Evolutionary conservation across 2,113 vertebrate genomes (phyloP).

Genomic region (Microcebus lehilahytsara): DNA sequence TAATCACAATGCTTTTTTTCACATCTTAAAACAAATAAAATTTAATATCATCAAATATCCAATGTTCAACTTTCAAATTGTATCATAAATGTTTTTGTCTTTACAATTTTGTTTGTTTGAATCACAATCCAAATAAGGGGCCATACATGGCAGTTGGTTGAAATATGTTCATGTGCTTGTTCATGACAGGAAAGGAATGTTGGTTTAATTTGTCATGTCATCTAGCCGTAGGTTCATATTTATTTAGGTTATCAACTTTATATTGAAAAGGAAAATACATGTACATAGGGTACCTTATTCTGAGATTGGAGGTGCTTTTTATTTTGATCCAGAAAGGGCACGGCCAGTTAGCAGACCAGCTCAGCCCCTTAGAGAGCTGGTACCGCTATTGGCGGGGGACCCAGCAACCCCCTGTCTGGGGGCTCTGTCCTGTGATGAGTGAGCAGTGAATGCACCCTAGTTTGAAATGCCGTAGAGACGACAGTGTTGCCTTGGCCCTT

Average conservation of each 20-base stretch:
- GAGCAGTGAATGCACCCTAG: neutral
- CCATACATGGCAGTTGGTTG: neutral
- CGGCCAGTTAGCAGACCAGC: too few relatives aligned
- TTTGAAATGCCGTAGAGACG: neutral
- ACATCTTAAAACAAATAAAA: neutral
- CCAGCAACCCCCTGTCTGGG: neutral
- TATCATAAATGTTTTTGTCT: neutral
- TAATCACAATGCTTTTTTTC: neutral
- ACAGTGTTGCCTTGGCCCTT: neutral
- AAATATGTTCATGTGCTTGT: rapidly evolving
- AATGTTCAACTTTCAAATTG: neutral
- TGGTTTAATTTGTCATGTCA: rapidly evolving
- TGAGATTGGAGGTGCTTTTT: neutral
- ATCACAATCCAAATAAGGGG: neutral
- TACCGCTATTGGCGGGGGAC: neutral
- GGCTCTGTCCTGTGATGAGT: rapidly evolving
- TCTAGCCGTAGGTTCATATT: neutral
- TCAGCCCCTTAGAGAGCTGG: too few relatives aligned
- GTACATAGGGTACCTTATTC: rapidly evolving
- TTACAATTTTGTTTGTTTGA: neutral
- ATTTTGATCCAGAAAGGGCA: neutral
- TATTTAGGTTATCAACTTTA: neutral
- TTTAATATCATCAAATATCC: neutral
- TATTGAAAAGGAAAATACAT: neutral
- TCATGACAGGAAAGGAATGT: neutral